Conservation (phyloP, 2,113 vertebrate genomes). For the Mormyrus iriodes region DNA sequence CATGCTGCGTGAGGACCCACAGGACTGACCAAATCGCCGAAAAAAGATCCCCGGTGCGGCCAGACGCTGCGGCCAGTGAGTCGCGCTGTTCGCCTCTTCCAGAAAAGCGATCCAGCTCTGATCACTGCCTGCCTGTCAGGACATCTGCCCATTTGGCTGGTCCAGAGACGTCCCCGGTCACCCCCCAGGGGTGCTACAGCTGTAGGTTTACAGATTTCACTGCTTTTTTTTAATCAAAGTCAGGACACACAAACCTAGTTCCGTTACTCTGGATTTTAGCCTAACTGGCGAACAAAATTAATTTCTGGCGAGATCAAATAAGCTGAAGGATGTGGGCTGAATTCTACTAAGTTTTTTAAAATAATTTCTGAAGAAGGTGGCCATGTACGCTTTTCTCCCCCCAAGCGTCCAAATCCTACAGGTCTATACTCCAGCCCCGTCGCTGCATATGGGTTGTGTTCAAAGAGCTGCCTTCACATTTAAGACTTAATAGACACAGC, state of each 20-base stretch:
- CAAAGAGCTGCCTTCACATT: background rate
- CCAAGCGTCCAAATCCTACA: background rate
- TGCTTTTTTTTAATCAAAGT: slow-evolving; percentile 9
- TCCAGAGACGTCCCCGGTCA: slow-evolving; percentile 24
- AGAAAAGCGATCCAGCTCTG: background rate
- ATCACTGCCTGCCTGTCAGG: background rate
- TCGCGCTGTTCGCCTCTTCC: background rate
- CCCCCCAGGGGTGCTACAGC: slow-evolving; percentile 12
- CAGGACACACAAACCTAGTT: slow-evolving; percentile 23
- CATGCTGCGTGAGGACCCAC: background rate
- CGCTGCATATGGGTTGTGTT: background rate
- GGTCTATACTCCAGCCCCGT: background rate
- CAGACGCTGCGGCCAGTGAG: background rate
- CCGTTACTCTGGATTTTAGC: slow-evolving; percentile 26
- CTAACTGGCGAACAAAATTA: slow-evolving; percentile 26
- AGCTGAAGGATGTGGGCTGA: slow-evolving; percentile 28
- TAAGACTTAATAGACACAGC: background rate
- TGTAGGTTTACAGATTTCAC: slow-evolving; percentile 29
- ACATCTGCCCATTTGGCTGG: background rate
- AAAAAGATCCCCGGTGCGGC: background rate
- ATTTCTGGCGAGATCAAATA: slow-evolving; percentile 31
- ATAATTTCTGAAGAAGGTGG: background rate
- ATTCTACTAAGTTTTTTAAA: slow-evolving; percentile 18
- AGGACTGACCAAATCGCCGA: background rate
- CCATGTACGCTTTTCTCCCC: background rate